Conservation (phyloP, 2,888 invertebrate species). For the Adela reaumurella region DNA sequence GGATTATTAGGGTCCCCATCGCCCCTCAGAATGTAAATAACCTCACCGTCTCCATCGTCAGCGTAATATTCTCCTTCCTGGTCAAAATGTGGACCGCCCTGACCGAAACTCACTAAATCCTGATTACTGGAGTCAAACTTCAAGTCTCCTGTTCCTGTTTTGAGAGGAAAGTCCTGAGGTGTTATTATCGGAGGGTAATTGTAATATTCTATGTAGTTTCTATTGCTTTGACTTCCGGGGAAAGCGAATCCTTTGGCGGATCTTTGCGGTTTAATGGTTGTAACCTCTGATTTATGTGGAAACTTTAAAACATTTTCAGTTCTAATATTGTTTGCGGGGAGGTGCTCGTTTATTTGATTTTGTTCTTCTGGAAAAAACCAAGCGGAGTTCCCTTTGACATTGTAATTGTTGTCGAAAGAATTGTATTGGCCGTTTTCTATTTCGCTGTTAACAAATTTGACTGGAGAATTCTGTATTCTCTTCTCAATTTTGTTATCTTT, state of each 20-base stretch:
- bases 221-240: slow-evolving; percentile 13
- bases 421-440: slow-evolving; percentile 5
- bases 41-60: slow-evolving; percentile 20
- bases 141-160: slow-evolving; percentile 49
- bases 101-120: too few species aligned
- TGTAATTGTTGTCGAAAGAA: slow-evolving; percentile 12
- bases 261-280: slow-evolving; percentile 6
- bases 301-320: slow-evolving; percentile 17
- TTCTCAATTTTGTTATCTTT: slow-evolving; percentile 21
- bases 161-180: slow-evolving; percentile 33
- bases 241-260: slow-evolving; percentile 15
- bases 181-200: slow-evolving; percentile 11
- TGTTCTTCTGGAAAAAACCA: slow-evolving; percentile 27
- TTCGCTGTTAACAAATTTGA: slow-evolving; percentile 4
- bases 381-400: slow-evolving; percentile 17
- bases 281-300: slow-evolving; percentile 11
- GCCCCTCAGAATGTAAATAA: slow-evolving; percentile 44
- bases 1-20: slow-evolving; percentile 45
- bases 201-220: slow-evolving; percentile 11
- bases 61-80: slow-evolving; percentile 5
- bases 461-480: slow-evolving; percentile 33
- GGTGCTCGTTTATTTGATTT: slow-evolving; percentile 3
- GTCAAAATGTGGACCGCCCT: slow-evolving; percentile 2
- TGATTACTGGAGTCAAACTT: slow-evolving; percentile 29
- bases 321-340: slow-evolving; percentile 10